phyloP scores from a whole-genome alignment of 2,113 vertebrate species.

The Gavialis gangeticus region DNA sequence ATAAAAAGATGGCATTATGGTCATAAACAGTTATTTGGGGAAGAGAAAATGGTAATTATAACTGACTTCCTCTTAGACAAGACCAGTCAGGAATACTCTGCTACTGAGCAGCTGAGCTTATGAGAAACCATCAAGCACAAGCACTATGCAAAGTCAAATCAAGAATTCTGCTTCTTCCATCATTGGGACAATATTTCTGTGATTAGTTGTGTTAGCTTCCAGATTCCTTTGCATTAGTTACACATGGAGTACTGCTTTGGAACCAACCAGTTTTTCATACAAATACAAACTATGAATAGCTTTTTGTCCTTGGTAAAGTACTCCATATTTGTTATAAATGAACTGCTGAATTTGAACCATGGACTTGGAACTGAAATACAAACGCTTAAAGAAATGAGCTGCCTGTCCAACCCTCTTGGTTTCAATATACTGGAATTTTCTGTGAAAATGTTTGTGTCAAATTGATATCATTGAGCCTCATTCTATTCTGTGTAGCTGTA shows the following conservation, averaged over 20 bases:
- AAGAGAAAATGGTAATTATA: no score
- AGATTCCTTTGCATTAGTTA: neutral
- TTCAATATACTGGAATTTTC: neutral
- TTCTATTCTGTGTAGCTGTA: neutral
- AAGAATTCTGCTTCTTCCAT: neutral
- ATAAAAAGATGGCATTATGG: no score
- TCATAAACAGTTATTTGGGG: no score
- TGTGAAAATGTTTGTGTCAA: rapidly evolving
- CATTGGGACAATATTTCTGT: neutral
- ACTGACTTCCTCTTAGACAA: no score
- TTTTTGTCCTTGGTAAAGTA: neutral
- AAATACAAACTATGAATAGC: neutral
- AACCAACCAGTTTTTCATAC: rapidly evolving
- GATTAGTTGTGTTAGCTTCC: neutral
- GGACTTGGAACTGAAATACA: neutral
- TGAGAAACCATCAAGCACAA: no score
- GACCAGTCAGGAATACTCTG: no score
- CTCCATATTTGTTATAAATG: neutral
- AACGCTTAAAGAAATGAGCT: neutral
- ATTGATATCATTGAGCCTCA: neutral
- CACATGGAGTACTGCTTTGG: neutral
- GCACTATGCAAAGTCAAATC: no score
- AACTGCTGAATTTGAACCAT: neutral
- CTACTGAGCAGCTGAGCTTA: no score
- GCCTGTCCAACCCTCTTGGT: neutral